Conservation (phyloP, 2,113 vertebrate genomes). For the Corynorhinus townsendii region DNA sequence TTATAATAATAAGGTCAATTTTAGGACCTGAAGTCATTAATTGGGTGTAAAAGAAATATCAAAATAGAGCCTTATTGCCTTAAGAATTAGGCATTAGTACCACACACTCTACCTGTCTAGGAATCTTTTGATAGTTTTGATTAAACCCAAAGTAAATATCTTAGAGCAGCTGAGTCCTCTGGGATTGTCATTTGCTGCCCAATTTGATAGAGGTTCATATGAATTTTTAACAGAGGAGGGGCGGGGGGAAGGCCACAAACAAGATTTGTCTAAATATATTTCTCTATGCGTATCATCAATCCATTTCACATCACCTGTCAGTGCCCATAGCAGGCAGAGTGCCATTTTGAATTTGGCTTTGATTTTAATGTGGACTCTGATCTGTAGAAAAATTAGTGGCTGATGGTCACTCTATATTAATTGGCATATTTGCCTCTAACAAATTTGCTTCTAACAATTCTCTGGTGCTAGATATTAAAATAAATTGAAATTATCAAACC, state of each 20-base stretch:
- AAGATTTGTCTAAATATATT: neutral
- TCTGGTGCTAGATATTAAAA: neutral
- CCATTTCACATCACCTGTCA: neutral
- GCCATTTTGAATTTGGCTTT: neutral
- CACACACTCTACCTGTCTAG: fast-evolving
- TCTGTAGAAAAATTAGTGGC: neutral
- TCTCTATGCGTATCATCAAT: neutral
- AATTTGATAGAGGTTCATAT: neutral
- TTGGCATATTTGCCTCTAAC: neutral
- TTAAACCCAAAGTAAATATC: neutral
- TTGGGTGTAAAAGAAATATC: neutral
- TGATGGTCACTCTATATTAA: neutral
- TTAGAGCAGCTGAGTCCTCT: neutral
- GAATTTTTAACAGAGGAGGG: neutral
- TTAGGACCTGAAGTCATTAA: neutral
- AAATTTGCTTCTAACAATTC: neutral
- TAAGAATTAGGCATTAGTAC: neutral
- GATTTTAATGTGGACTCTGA: neutral
- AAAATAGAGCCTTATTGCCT: neutral
- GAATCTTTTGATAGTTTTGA: neutral
- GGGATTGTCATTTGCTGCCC: neutral
- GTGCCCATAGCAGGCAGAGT: neutral
- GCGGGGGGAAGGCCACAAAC: neutral
- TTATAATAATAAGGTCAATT: neutral
- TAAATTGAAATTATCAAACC: constrained; percentile 7